Base-by-base conservation (phyloP, 1,140 invertebrate species). In the Eurytemora carolleeae region DNA sequence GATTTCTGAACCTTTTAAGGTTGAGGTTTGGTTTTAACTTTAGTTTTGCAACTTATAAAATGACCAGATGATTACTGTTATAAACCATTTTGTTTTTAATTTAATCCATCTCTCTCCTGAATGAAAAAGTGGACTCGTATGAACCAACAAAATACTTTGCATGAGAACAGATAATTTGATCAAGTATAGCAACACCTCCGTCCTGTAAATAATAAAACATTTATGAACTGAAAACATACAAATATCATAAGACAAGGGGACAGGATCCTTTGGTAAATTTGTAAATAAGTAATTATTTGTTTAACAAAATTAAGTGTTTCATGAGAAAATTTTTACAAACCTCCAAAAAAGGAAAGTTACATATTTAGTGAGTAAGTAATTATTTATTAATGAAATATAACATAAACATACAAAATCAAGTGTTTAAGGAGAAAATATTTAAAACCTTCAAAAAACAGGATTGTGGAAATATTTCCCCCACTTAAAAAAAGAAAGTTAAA, bases 141-240 rank as follows among this genome's bases (percentile, higher is more conserved):
- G 88, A 91, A 24, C 94, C 93, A 65, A 95, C 81, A 70, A 95
- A 93, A 76, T 83, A 83, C 77, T 79, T 78, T 2, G 87, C 82
- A 74, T 86, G 80, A 0, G 91, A 83, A 75, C 88, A 93, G 65
- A 97, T 86, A 67, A 94, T 88, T 76, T 98, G 94, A 72, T 98
- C 93, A 61, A 98, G 82, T 64, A 98, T 92, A 1, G 93, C 91
- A 44, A 89, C 71, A 17, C 85, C 87, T 19, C 92, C 94, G 73
- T 93, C 88, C 71, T 80, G 82, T 60, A 80, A 81, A 53, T 70
- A 65, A 0, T 12, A n/a, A 7, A 44, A 44, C 31, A 44, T n/a
- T n/a, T 44, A 7, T 44, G n/a, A 44, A 12, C 31, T 44, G 31
- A 44, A 44, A 44, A 12, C n/a, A 44, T 44, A 44, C 7, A 7